Evolutionary conservation across 2,888 invertebrate genomes (phyloP), one percentile per base, ranked within the genome.

Genomic region (Lagria hirta): DNA sequence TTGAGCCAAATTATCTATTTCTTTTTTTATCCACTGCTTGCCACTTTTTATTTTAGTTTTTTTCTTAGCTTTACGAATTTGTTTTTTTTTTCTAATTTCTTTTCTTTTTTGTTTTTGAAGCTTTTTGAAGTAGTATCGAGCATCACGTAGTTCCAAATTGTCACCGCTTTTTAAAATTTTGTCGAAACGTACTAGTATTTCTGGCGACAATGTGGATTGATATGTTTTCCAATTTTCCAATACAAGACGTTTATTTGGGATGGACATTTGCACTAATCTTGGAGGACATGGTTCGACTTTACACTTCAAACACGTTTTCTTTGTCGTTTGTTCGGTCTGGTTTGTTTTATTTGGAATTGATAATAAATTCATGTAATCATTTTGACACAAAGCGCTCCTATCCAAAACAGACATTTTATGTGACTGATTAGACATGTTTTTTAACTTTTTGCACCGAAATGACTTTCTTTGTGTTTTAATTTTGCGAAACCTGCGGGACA

Each of bases 131-230:
- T 65, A 66, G 23, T 57, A 57, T 2, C 56, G 44, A 0, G 68
- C 69, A 15, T 62, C 64, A 43, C 56, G 54, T 1, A 65, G 61
- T 32, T 65, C 63, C 23, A 69, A 44, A 45, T 60, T 58, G 22
- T 65, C 60, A 1, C 62, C 63, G 1, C 62, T 62, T 28, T 61
- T 62, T 7, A 69, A 48, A 14, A 67, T 56, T 33, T 64, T 57
- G 21, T 68, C 59, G 26, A 62, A 58, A 41, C 64, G 48, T 12
- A 57, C 34, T 7, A 68, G 38, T 24, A 56, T 49, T 30, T 64
- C 62, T 1, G 59, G 36, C 0, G 65, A 58, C 21, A 68, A 40
- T 6, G 53, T 15, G 3, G 49, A 13, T 14, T 57, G 48, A 43
- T 55, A 65, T 3, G 57, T 54, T 42, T 57, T 60, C 68, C 68